These are phyloP conservation scores for Andrena dorsata DNA, from an alignment of 2,888 invertebrate genomes.

Conservation along the genomic window DNA sequence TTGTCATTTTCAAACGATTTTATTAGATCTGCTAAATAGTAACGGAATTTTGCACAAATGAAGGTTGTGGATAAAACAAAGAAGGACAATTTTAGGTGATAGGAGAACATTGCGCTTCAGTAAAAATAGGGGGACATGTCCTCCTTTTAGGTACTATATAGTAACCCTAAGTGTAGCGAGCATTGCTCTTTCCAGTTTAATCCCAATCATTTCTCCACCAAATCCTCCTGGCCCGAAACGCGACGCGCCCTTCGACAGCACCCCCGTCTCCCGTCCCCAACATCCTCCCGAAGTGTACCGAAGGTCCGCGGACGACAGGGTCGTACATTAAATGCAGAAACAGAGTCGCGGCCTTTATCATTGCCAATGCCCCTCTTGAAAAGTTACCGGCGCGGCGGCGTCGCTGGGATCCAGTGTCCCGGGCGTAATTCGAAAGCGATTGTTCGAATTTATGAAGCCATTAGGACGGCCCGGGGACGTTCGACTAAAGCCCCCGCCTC, in stretches of 20 bases:
- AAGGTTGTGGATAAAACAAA: too few relatives aligned
- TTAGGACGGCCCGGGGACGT: conserved; percentile 62
- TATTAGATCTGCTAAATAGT: too few relatives aligned
- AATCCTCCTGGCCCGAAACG: too few relatives aligned
- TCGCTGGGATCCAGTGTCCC: conserved; percentile 69
- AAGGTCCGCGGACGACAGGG: conserved; percentile 16
- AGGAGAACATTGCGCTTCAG: too few relatives aligned
- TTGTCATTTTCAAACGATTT: too few relatives aligned
- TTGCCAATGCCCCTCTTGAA: conserved; percentile 47
- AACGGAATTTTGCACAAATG: too few relatives aligned
- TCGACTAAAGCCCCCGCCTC: conserved; percentile 64
- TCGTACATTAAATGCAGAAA: conserved; percentile 44
- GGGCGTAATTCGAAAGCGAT: conserved; percentile 76
- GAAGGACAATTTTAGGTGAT: too few relatives aligned
- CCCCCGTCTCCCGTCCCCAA: neutral
- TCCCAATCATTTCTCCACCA: too few relatives aligned
- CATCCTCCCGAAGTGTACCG: neutral
- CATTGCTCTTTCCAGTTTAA: too few relatives aligned
- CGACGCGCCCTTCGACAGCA: neutral
- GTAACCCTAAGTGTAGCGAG: too few relatives aligned
- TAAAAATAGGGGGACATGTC: too few relatives aligned
- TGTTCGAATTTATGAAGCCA: conserved; percentile 74
- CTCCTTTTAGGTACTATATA: too few relatives aligned
- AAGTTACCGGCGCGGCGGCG: conserved; percentile 50
- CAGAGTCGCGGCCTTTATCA: conserved; percentile 51